Evolutionary conservation across 1,140 invertebrate genomes (phyloP).

Genomic region (Neotoxoptera formosana): DNA sequence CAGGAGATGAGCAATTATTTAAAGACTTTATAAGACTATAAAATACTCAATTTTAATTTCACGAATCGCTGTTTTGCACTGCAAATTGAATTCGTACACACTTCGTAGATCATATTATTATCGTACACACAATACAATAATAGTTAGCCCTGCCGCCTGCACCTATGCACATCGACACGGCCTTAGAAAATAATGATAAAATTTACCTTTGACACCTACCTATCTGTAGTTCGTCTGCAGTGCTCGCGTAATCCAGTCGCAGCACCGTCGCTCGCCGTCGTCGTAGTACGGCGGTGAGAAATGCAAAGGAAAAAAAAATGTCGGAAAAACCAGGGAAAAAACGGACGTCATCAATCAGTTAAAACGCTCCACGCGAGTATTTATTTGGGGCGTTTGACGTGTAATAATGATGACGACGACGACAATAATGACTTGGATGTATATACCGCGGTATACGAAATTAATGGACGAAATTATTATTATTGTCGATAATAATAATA

Average conservation of each 20-base stretch:
- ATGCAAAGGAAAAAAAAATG: not conserved
- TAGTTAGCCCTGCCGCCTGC: no score
- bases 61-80: no score
- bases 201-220: not conserved
- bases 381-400: slow-evolving; percentile 25
- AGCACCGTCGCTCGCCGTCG: not conserved
- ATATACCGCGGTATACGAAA: not conserved
- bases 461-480: slow-evolving; percentile 19
- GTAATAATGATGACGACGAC: not conserved
- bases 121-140: no score
- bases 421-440: not conserved
- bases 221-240: no score
- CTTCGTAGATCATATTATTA: no score
- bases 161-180: not conserved
- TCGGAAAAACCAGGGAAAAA: not conserved
- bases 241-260: not conserved
- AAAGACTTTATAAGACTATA: no score
- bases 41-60: no score
- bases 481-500: not conserved
- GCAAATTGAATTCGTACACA: no score
- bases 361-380: not conserved
- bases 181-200: not conserved
- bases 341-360: slow-evolving; percentile 32
- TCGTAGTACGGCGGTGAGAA: not conserved
- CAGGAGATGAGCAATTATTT: no score